phyloP scores from a whole-genome alignment of 92 coral and sea anemone genomes.

The Muricea muricata region DNA sequence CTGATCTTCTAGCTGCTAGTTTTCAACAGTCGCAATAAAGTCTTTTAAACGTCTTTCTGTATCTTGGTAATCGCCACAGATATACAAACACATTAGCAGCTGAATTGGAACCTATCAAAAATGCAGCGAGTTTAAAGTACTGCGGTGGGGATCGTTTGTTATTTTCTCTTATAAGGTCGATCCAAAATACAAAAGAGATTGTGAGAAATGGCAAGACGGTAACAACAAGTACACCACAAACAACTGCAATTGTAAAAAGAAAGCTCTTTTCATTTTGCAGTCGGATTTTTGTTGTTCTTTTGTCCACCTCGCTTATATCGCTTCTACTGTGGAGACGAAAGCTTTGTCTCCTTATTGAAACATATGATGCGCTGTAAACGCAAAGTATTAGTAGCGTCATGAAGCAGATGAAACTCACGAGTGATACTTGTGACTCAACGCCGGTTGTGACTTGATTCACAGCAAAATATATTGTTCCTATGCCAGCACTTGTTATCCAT shows the following conservation, averaged over 20 bases:
- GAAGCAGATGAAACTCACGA: not conserved
- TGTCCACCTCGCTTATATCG: not conserved
- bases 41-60: no score
- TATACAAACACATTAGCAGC: no score
- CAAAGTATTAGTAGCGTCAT: not conserved
- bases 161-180: no score
- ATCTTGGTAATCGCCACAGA: no score
- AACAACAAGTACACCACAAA: not conserved
- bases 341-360: constrained; percentile 5
- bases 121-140: no score
- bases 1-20: no score
- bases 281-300: not conserved
- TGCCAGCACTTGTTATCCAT: not conserved
- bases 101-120: no score
- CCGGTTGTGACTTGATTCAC: not conserved
- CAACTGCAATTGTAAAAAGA: not conserved
- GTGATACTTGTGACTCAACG: not conserved
- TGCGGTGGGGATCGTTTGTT: no score
- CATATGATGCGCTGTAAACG: not conserved
- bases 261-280: not conserved
- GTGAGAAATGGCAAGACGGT: not conserved
- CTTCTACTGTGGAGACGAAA: not conserved
- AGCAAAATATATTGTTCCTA: not conserved
- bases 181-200: not conserved
- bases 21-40: no score